Conservation (phyloP, 1,140 invertebrate species). For the Rhagoletis pomonella region DNA sequence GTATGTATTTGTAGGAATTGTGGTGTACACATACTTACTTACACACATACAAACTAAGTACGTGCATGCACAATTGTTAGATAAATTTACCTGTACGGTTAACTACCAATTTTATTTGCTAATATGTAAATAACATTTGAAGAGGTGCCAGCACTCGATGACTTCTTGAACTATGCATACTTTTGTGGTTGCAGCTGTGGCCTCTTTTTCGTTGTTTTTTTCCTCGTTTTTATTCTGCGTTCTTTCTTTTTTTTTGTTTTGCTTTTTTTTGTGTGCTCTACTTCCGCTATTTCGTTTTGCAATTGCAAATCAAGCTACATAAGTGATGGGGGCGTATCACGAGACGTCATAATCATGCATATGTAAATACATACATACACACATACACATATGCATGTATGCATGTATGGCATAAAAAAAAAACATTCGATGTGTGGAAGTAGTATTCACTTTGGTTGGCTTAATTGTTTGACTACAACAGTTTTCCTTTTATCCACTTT, state of each 20-base stretch:
- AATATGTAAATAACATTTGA: conserved; percentile 57
- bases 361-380: conserved; percentile 10
- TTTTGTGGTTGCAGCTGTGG: not conserved
- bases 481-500: conserved; percentile 17
- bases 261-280: not conserved
- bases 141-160: conserved; percentile 52
- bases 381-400: no score
- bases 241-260: not conserved
- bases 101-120: conserved; percentile 54
- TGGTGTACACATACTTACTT: not conserved
- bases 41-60: no score
- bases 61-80: not conserved
- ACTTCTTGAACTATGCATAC: conserved; percentile 37
- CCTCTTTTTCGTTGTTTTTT: not conserved
- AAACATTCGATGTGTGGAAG: not conserved
- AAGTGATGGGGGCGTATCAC: conserved; percentile 44
- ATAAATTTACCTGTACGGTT: not conserved
- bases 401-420: no score
- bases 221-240: not conserved
- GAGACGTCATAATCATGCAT: conserved; percentile 51
- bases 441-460: not conserved
- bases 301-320: not conserved
- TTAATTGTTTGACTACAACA: conserved; percentile 33
- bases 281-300: conserved; percentile 40
- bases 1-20: conserved; percentile 20